Evolutionary conservation across 2,113 vertebrate genomes (phyloP), one percentile per base, ranked within the genome.

Genomic region (Indicator maculatus): DNA sequence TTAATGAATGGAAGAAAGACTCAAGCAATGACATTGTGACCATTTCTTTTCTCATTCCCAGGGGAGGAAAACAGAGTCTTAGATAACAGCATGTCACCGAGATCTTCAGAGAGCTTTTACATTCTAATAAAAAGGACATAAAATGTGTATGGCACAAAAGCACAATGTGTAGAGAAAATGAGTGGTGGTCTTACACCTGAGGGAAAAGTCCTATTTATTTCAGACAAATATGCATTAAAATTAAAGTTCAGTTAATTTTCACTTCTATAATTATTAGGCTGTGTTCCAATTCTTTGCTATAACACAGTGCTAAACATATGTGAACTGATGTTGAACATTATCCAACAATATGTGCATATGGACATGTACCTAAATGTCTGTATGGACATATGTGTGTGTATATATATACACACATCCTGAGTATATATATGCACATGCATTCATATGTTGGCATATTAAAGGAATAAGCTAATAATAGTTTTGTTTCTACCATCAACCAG

Each of bases 391-490:
- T 16, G 88, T 97, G 95, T 97, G 86, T 96, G 86, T 97, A 97
- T 96, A 92, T 93, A 88, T 12, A 2, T 12, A 93, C 93, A 88
- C 11, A 2, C 18, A 8, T 71, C 20, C 83, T 87, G 94, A 94
- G 88, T 88, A 89, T 93, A 74, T 93, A 92, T 90, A 91, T 93
- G 81, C 94, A 91, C 97, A 96, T 93, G 79, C 87, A 91, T 96
- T 97, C 96, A 91, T 96, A 90, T 92, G 87, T 96, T 96, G 96
- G 86, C 31, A 82, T 97, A 95, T 95, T 97, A 97, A 97, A 98
- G 97, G 97, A 98, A 97, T 98, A 98, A 98, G 97, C 98, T 97
- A 98, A 98, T 98, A 97, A 74, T 63, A 97, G 83, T 97, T 98
- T 96, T 95, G 83, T 97, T 98, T 98, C 96, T 97, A 95, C 93